phyloP scores from a whole-genome alignment of 2,888 invertebrate genomes.

The Xylota sylvarum region DNA sequence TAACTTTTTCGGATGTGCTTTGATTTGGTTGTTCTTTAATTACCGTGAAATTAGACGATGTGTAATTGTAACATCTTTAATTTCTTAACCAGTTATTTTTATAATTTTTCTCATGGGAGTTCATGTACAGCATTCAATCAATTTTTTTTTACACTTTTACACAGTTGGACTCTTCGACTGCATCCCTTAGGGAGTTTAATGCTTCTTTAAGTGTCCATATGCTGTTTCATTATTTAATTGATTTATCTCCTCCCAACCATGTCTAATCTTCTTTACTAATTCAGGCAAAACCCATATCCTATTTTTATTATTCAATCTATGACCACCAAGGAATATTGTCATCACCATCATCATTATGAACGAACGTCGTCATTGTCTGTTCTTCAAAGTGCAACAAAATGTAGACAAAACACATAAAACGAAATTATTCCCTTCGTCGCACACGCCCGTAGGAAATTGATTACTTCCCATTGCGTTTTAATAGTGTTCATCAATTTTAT shows the following conservation, averaged over 20 bases:
- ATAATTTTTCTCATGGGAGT: neutral
- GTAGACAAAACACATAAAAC: constrained; percentile 38
- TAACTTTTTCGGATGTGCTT: neutral
- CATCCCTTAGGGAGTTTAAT: constrained; percentile 5
- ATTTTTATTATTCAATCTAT: constrained; percentile 32
- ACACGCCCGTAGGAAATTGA: constrained; percentile 56
- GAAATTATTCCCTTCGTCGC: constrained; percentile 28
- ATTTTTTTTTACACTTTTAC: neutral
- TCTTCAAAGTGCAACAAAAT: constrained; percentile 40
- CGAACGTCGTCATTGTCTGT: constrained; percentile 22
- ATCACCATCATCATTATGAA: constrained; percentile 22
- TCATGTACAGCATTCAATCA: neutral
- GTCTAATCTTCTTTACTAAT: constrained; percentile 19
- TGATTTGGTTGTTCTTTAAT: neutral
- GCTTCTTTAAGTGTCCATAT: neutral
- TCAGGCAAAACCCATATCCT: constrained; percentile 7
- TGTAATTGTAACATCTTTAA: neutral
- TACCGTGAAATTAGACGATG: neutral
- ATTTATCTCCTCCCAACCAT: constrained; percentile 14
- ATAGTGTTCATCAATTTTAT: constrained; percentile 67
- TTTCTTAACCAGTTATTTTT: neutral
- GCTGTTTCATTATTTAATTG: constrained; percentile 1
- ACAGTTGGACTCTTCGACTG: neutral
- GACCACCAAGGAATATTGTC: constrained; percentile 29
- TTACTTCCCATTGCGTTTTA: constrained; percentile 65